These are phyloP conservation scores for Cephalotes varians DNA, from an alignment of 2,888 invertebrate genomes.

Conservation along the genomic window DNA sequence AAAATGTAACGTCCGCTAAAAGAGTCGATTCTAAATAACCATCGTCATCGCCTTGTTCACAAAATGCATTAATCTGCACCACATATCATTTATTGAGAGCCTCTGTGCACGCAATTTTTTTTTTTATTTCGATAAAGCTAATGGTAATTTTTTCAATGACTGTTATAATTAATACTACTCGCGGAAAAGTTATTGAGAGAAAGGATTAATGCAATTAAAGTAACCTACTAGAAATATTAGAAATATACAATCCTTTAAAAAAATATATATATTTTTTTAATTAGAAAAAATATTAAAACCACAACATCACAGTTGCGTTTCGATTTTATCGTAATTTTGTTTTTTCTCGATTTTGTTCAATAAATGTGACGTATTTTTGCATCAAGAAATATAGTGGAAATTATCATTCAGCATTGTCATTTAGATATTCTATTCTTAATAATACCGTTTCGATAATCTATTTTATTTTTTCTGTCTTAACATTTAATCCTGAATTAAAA, in stretches of 20 bases:
- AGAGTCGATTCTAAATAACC: slow-evolving; percentile 12
- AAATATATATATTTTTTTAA: too few relatives aligned
- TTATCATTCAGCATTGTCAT: neutral
- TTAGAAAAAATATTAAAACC: neutral
- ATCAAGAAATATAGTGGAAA: neutral
- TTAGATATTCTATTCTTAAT: neutral
- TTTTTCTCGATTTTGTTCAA: neutral
- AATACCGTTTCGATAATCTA: neutral
- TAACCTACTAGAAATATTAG: neutral
- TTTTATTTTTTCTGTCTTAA: neutral
- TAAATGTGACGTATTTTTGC: neutral
- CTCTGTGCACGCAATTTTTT: neutral
- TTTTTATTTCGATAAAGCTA: slow-evolving; percentile 13
- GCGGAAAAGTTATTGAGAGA: neutral
- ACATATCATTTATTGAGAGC: neutral
- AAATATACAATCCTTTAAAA: neutral
- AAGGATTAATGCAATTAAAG: too few relatives aligned
- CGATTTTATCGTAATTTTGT: neutral
- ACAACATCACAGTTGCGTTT: neutral
- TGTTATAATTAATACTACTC: neutral
- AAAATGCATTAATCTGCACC: neutral
- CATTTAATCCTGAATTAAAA: neutral
- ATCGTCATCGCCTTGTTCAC: slow-evolving; percentile 2
- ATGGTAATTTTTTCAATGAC: neutral
- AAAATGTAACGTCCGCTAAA: slow-evolving; percentile 31